Evolutionary conservation across 2,797 vertebrate species (phyloP).

Genomic region (Molossus molossus): DNA sequence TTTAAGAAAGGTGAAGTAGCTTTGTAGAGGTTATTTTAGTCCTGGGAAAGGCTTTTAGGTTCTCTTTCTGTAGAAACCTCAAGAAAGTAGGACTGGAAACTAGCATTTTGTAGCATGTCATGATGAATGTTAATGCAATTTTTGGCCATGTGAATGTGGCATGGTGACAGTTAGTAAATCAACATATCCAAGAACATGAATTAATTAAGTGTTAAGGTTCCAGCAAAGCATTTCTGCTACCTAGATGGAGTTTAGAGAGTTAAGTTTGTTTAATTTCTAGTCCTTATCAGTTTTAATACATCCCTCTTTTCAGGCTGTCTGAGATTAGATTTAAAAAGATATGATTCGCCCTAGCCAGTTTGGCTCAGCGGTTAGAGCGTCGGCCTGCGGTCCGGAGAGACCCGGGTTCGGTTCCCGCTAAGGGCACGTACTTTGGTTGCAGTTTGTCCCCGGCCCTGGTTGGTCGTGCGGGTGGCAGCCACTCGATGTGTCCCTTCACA

Average conservation of each 20-base stretch:
- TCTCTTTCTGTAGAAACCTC: slow-evolving; percentile 61
- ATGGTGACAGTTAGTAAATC: slow-evolving; percentile 23
- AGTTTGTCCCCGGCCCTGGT: too few relatives aligned
- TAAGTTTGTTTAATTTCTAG: slow-evolving; percentile 47
- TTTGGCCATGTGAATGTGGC: background rate
- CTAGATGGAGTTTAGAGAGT: slow-evolving; percentile 44
- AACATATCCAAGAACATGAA: slow-evolving; percentile 54
- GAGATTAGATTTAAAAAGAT: slow-evolving; percentile 42
- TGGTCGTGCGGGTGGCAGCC: too few relatives aligned
- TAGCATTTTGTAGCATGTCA: slow-evolving; percentile 46
- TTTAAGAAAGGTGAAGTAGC: slow-evolving; percentile 51
- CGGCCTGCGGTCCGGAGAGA: too few relatives aligned
- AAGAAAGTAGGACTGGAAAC: slow-evolving; percentile 40
- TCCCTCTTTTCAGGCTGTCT: slow-evolving; percentile 47
- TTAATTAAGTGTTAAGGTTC: slow-evolving; percentile 57
- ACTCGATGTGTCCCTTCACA: too few relatives aligned
- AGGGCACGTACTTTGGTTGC: too few relatives aligned
- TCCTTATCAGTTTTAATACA: slow-evolving; percentile 40
- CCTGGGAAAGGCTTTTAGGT: slow-evolving; percentile 58
- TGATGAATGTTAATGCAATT: slow-evolving; percentile 6
- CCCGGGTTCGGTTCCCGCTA: too few relatives aligned
- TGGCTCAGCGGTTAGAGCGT: too few relatives aligned
- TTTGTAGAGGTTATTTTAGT: slow-evolving; percentile 52
- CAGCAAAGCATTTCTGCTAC: slow-evolving; percentile 46
- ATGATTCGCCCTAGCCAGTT: too few relatives aligned